Percentiles rank a stretch among this genome's conserved stretches.
Conservation (phyloP, 2,797 vertebrate species). For the Momotus momota region DNA sequence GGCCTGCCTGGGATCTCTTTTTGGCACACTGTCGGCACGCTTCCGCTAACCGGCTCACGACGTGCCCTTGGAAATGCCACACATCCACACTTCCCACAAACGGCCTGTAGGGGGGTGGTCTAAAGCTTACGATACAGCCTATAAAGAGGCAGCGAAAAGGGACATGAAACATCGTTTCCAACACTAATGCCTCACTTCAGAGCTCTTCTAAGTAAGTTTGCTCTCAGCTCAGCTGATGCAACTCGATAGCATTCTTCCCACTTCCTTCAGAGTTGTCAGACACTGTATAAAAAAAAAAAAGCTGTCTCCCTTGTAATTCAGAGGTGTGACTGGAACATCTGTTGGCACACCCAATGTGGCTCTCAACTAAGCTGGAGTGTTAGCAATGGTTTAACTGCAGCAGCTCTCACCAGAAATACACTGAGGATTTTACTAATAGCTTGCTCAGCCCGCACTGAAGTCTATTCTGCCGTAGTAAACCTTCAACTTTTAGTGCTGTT, state of each 20-base stretch:
- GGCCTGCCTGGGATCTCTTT: background rate
- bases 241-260: background rate
- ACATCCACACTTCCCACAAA: background rate
- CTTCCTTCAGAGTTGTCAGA: constrained; percentile 6
- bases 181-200: background rate
- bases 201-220: background rate
- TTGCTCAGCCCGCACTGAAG: background rate
- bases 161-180: background rate
- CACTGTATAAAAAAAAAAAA: background rate
- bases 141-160: background rate
- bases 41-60: background rate
- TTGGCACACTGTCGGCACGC: rapidly evolving
- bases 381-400: background rate
- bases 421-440: background rate
- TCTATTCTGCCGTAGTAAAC: background rate
- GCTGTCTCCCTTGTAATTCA: background rate
- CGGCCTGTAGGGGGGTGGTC: background rate
- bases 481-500: background rate
- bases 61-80: background rate
- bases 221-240: background rate
- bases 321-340: constrained; percentile 50
- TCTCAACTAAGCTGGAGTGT: background rate
- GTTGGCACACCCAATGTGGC: background rate
- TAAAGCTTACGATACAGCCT: background rate
- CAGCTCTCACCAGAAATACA: background rate